These are phyloP conservation scores for Popillia japonica DNA, from an alignment of 1,140 invertebrate genomes.

Conservation along the genomic window DNA sequence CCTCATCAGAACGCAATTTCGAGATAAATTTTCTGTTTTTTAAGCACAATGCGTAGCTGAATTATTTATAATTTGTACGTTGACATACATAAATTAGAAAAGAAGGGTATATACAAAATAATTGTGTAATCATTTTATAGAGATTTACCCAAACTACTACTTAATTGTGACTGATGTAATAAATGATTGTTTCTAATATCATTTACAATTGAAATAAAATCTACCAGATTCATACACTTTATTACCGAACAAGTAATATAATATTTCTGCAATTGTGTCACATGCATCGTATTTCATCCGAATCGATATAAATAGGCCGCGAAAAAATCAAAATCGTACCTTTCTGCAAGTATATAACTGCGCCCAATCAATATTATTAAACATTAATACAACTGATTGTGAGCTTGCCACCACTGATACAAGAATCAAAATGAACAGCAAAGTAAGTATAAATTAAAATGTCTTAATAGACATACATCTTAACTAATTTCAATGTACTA, in stretches of 20 bases:
- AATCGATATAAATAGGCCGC: constrained; percentile 14
- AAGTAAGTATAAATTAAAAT: constrained; percentile 9
- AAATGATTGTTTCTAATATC: not conserved
- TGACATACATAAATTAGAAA: too few species aligned
- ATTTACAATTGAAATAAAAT: not conserved
- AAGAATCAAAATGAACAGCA: constrained; percentile 8
- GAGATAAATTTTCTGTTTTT: too few species aligned
- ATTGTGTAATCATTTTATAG: too few species aligned
- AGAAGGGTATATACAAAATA: too few species aligned
- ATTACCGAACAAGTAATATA: constrained; percentile 15
- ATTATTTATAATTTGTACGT: too few species aligned
- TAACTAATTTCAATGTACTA: not conserved
- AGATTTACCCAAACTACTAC: too few species aligned
- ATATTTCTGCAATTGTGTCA: constrained; percentile 8
- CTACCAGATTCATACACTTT: not conserved
- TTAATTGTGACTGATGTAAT: not conserved
- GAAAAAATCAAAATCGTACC: not conserved
- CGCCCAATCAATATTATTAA: not conserved
- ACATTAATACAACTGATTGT: not conserved
- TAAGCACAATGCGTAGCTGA: too few species aligned
- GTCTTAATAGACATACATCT: not conserved
- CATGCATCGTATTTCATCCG: not conserved
- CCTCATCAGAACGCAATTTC: too few species aligned
- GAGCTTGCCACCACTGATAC: not conserved
- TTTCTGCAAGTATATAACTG: constrained; percentile 2